Conservation (phyloP, 2,888 invertebrate genomes). For the Scaptomyza parva region DNA sequence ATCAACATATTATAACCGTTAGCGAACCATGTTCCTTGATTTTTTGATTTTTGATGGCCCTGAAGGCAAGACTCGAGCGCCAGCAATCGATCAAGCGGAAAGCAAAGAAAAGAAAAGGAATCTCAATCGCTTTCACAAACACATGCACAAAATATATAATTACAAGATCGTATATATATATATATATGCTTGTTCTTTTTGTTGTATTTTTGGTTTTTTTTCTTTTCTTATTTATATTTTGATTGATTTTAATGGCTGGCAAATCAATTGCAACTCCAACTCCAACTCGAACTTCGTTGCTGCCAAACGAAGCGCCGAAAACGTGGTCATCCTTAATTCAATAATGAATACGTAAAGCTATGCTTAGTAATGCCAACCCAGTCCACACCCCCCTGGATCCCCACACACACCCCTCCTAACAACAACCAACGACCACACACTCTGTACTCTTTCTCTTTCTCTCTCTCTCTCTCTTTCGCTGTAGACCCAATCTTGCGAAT, state of each 20-base stretch:
- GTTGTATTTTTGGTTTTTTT: constrained; percentile 1
- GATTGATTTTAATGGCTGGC: constrained; percentile 77
- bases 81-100: constrained; percentile 40
- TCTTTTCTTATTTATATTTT: too few species aligned
- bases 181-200: constrained; percentile 5
- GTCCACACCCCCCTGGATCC: constrained; percentile 2
- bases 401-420: constrained; percentile 47
- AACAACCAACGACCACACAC: constrained; percentile 55
- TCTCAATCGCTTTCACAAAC: constrained; percentile 51
- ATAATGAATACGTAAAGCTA: constrained; percentile 74
- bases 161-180: constrained; percentile 5
- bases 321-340: constrained; percentile 82
- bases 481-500: constrained; percentile 16
- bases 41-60: constrained; percentile 30
- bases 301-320: constrained; percentile 66
- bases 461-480: not conserved
- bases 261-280: constrained; percentile 68
- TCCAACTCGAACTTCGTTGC: too few species aligned
- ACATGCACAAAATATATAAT: constrained; percentile 24
- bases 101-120: constrained; percentile 14
- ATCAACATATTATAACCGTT: constrained; percentile 78
- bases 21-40: constrained; percentile 54
- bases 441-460: constrained; percentile 10
- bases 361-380: constrained; percentile 33
- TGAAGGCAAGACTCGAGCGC: constrained; percentile 38